Conservation (phyloP, 2,113 vertebrate genomes). For the Lamprologus sp. region DNA sequence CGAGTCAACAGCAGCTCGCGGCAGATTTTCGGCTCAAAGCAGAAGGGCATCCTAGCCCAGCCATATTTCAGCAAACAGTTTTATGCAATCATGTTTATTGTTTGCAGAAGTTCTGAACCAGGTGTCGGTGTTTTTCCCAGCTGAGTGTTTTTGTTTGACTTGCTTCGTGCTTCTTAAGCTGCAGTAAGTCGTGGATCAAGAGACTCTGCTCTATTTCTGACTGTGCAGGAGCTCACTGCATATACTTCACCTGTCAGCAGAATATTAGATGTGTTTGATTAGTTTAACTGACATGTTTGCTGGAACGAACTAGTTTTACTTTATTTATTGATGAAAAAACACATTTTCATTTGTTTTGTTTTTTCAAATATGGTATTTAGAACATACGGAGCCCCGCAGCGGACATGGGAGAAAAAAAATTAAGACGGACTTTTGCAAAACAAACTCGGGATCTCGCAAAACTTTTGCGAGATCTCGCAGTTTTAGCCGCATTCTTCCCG, state of each 20-base stretch:
- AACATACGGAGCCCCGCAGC: no score
- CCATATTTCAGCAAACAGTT: background rate
- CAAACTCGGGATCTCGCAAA: no score
- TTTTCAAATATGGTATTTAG: rapidly evolving
- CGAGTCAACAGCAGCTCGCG: constrained; percentile 4
- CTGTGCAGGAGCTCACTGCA: background rate
- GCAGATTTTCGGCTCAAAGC: background rate
- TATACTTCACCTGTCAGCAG: background rate
- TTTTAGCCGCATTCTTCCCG: no score
- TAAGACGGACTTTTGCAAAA: no score
- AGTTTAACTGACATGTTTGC: background rate
- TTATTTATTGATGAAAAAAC: background rate
- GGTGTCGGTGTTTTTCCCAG: background rate
- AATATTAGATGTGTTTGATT: background rate
- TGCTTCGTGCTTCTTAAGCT: background rate
- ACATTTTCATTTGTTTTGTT: rapidly evolving
- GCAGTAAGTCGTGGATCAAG: background rate
- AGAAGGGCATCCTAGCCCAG: background rate
- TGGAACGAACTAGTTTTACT: background rate
- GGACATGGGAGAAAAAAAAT: no score
- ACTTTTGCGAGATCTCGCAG: no score
- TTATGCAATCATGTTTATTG: background rate
- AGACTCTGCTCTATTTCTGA: background rate
- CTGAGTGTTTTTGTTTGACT: background rate
- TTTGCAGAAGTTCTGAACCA: background rate